Evolutionary conservation across 1,140 invertebrate species (phyloP).

Genomic region (Neodiprion fabricii): DNA sequence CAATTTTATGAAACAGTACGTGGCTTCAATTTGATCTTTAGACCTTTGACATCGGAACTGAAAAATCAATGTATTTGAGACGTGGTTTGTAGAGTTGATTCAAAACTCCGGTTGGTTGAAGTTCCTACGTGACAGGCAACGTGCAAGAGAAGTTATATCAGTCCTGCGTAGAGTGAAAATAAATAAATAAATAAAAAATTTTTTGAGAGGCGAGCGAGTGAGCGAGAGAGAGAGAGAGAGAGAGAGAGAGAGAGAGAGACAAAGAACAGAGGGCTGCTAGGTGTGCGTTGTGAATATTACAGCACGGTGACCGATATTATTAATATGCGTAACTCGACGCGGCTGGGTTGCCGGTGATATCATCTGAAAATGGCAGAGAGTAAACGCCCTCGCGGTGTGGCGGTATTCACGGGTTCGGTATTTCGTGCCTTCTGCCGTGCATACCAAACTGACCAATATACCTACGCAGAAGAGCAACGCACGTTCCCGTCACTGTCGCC

Average conservation of each 20-base stretch:
- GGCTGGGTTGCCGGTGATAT: not conserved
- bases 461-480: not conserved
- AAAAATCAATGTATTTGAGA: too few species aligned
- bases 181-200: too few species aligned
- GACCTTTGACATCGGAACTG: too few species aligned
- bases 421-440: not conserved
- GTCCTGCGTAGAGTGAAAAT: not conserved
- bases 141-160: not conserved
- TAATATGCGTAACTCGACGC: constrained; percentile 2
- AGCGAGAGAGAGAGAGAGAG: too few species aligned
- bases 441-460: not conserved
- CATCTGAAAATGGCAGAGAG: constrained; percentile 1
- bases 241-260: too few species aligned
- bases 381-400: not conserved
- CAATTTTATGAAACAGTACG: too few species aligned
- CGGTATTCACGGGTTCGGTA: not conserved
- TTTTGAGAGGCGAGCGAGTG: too few species aligned
- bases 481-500: not conserved
- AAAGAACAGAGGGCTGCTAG: not conserved
- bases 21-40: too few species aligned
- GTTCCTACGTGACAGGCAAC: too few species aligned
- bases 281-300: not conserved
- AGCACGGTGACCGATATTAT: not conserved
- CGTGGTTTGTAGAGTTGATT: too few species aligned
- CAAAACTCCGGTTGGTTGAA: too few species aligned